Percentiles rank a stretch among this genome's conserved stretches.
phyloP scores from a whole-genome alignment of 2,797 vertebrate species.

The Cephalopachus bancanus region DNA sequence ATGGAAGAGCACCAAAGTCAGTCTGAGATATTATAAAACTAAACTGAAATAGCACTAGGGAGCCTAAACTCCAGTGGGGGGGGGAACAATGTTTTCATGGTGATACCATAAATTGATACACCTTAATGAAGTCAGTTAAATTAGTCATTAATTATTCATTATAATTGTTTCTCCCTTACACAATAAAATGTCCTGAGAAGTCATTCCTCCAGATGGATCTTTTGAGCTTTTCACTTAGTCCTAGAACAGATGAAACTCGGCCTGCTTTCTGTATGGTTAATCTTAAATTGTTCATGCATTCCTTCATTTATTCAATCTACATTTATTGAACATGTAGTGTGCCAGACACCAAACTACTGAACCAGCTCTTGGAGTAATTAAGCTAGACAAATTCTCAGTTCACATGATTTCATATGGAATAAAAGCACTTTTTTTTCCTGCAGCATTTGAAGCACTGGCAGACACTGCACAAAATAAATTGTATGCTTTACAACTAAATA shows the following conservation, averaged over 20 bases:
- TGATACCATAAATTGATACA: neutral
- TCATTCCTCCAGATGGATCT: slow-evolving; percentile 20
- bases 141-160: slow-evolving; percentile 19
- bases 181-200: neutral
- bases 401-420: slow-evolving; percentile 68
- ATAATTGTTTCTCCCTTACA: neutral
- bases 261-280: slow-evolving; percentile 43
- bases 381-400: slow-evolving; percentile 67
- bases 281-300: slow-evolving; percentile 70
- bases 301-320: slow-evolving; percentile 64
- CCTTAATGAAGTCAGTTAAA: slow-evolving; percentile 22
- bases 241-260: slow-evolving; percentile 56
- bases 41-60: neutral
- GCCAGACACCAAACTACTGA: slow-evolving; percentile 71
- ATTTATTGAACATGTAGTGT: slow-evolving; percentile 75
- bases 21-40: slow-evolving; percentile 27
- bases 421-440: slow-evolving; percentile 9
- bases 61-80: neutral
- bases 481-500: slow-evolving; percentile 49
- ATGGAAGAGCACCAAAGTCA: neutral
- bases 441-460: slow-evolving; percentile 36
- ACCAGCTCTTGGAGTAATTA: slow-evolving; percentile 71
- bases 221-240: slow-evolving; percentile 2
- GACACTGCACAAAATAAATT: slow-evolving; percentile 17
- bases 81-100: neutral